Percentiles rank a stretch among this genome's conserved stretches.
Conservation (phyloP, 2,888 invertebrate species). For the Leptarthrus brevirostris region DNA sequence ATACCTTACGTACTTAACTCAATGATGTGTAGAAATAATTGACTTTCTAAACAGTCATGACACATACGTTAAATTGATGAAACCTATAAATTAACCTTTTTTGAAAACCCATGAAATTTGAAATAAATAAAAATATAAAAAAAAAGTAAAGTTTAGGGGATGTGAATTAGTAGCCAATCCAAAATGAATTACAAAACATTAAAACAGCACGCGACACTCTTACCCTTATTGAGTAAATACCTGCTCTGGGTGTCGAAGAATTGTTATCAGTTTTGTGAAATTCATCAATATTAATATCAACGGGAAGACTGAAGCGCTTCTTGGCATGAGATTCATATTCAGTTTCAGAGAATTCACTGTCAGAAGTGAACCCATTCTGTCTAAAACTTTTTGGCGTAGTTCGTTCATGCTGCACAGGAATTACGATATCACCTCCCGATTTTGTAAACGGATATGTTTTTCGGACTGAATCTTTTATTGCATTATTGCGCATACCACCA, state of each 20-base stretch:
- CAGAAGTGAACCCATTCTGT: conserved; percentile 66
- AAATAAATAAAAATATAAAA: neutral
- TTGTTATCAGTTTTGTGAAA: conserved; percentile 62
- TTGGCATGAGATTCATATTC: conserved; percentile 67
- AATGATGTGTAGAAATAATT: too few relatives aligned
- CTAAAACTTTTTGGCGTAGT: conserved; percentile 57
- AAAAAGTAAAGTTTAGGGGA: too few relatives aligned
- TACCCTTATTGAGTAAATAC: conserved; percentile 47
- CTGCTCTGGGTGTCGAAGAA: conserved; percentile 52
- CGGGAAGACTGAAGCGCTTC: conserved; percentile 67
- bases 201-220: neutral
- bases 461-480: conserved; percentile 47
- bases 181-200: neutral
- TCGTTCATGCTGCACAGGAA: conserved; percentile 77
- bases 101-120: too few relatives aligned
- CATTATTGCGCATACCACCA: conserved; percentile 58
- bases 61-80: too few relatives aligned
- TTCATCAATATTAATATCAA: conserved; percentile 65
- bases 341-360: conserved; percentile 73
- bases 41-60: too few relatives aligned
- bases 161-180: neutral
- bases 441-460: conserved; percentile 65
- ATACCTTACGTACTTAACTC: too few relatives aligned
- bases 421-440: conserved; percentile 71
- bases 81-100: too few relatives aligned